A percentile compares a stretch with the other conserved stretches of the same genome.
phyloP scores from a whole-genome alignment of 2,797 vertebrate species.

The Myotis findleyi region DNA sequence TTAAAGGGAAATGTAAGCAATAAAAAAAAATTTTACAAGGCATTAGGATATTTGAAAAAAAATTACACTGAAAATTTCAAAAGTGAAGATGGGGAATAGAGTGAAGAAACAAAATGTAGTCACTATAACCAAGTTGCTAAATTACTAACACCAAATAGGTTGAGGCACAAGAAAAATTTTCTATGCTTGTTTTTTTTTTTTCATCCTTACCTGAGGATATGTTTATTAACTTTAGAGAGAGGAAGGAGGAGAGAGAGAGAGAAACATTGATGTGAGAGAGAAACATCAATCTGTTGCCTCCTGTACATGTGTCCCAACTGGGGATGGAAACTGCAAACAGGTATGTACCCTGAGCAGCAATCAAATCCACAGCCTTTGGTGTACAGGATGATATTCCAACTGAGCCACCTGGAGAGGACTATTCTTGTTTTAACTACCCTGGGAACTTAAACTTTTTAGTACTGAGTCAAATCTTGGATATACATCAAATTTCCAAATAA shows the following conservation, averaged over 20 bases:
- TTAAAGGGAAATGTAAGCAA: not conserved
- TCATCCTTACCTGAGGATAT: too few species aligned
- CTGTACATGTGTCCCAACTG: too few species aligned
- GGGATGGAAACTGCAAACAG: too few species aligned
- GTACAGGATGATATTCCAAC: too few species aligned
- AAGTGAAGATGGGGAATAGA: not conserved
- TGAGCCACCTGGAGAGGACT: not conserved
- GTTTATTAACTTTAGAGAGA: too few species aligned
- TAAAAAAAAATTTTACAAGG: not conserved
- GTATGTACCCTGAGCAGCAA: too few species aligned
- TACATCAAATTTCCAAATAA: not conserved
- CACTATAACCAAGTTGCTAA: not conserved
- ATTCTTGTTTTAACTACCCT: not conserved
- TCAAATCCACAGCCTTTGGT: too few species aligned
- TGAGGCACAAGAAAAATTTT: not conserved
- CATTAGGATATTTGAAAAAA: not conserved
- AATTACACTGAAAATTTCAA: not conserved
- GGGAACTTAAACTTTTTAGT: not conserved
- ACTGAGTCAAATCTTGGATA: not conserved
- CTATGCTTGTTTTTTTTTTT: not conserved
- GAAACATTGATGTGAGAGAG: too few species aligned
- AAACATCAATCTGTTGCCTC: too few species aligned
- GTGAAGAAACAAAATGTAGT: not conserved
- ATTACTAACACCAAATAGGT: not conserved
- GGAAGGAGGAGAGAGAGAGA: too few species aligned